These are phyloP conservation scores for Thryonomys swinderianus DNA, from an alignment of 2,113 vertebrate species.

Conservation along the genomic window DNA sequence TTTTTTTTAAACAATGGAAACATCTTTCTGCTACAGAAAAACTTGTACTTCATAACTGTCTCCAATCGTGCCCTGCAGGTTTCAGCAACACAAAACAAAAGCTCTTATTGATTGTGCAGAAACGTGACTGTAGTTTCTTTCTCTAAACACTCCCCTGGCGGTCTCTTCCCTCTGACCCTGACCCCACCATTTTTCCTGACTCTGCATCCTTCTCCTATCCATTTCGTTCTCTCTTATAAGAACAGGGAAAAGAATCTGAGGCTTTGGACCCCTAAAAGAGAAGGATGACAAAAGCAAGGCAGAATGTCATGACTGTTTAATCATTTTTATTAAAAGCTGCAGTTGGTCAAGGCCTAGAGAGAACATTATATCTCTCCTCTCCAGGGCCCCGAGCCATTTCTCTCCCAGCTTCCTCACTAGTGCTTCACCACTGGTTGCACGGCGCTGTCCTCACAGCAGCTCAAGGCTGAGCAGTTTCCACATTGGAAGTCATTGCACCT, in stretches of 20 bases:
- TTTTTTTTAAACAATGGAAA: constrained; percentile 57
- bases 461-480: not conserved
- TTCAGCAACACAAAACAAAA: constrained; percentile 77
- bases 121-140: constrained; percentile 30
- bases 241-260: not conserved
- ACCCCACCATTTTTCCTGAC: not conserved
- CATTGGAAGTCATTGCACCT: not conserved
- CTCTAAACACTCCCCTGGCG: not conserved
- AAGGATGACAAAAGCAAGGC: not conserved
- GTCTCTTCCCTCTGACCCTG: not conserved
- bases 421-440: not conserved
- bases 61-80: constrained; percentile 1
- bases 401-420: not conserved
- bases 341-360: not conserved
- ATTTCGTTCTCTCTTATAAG: not conserved
- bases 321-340: not conserved
- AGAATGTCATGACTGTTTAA: not conserved
- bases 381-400: not conserved
- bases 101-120: constrained; percentile 66
- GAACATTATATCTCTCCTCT: not conserved
- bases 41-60: constrained; percentile 65
- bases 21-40: constrained; percentile 71
- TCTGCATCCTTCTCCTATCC: not conserved
- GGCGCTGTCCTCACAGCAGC: not conserved
- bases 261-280: not conserved